phyloP scores from a whole-genome alignment of 2,797 vertebrate genomes.

The Poecilia picta region DNA sequence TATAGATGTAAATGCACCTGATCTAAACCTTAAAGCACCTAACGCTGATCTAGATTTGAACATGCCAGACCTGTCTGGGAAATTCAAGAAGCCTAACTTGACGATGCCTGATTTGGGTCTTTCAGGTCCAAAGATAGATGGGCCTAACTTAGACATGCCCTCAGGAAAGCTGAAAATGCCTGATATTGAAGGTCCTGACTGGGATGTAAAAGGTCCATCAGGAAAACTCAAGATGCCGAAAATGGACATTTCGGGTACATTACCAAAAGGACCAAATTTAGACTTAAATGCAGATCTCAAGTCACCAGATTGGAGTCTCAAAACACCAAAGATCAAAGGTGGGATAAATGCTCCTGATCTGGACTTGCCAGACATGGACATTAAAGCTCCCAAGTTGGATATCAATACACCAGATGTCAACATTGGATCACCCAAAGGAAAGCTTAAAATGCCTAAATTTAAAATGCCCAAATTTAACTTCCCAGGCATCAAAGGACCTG shows the following conservation, averaged over 20 bases:
- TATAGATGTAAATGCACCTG: conserved; percentile 14
- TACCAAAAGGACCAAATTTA: conserved; percentile 47
- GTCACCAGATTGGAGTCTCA: conserved; percentile 23
- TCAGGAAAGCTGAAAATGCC: conserved; percentile 64
- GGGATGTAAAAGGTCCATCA: conserved; percentile 44
- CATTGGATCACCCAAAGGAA: conserved; percentile 31
- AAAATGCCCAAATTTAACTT: conserved; percentile 39
- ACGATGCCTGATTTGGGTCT: conserved; percentile 24
- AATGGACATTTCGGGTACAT: conserved; percentile 40
- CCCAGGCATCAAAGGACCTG: conserved; percentile 19
- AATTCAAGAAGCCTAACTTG: conserved; percentile 64
- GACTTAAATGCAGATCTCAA: conserved; percentile 31
- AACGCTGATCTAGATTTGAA: conserved; percentile 49
- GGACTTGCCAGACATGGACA: conserved; percentile 21
- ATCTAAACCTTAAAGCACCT: conserved; percentile 45
- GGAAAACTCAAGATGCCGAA: conserved; percentile 53
- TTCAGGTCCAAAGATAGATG: conserved; percentile 53
- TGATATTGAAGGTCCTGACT: conserved; percentile 47
- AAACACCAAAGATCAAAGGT: conserved; percentile 59
- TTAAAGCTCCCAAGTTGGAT: conserved; percentile 5
- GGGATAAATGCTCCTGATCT: conserved; percentile 46
- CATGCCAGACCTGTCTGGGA: conserved; percentile 50
- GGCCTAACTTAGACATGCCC: conserved; percentile 23
- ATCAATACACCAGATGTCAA: conserved; percentile 2
- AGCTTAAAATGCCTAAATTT: conserved; percentile 26